Base-by-base conservation (phyloP, 1,140 invertebrate species). In the Gryon sp. region DNA sequence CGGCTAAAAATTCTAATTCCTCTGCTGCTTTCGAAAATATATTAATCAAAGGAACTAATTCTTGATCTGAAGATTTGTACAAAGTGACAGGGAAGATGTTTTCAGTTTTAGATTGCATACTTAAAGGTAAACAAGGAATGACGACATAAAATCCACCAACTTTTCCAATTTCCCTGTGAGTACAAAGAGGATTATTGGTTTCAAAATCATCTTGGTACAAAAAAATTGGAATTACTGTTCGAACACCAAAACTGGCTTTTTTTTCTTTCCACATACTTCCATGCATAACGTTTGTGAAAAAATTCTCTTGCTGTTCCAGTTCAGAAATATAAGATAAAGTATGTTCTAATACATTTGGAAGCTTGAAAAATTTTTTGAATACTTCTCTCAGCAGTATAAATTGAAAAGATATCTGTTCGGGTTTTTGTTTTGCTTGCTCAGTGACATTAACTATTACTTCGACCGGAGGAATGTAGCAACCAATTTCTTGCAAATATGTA, bases 61-160 rank as follows among this genome's bases (percentile, higher is more conserved):
- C 7, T 45, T 48, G n/a, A 43, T 80, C 74, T 14, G 28, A 19
- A 26, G 52, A 14, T 14, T 70, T 76, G 18, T 66, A 76, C 9
- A 79, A 16, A 0, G 43, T 66, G 7, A 77, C 48, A 11, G 68
- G 24, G 43, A 76, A 75, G 12, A 76, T 68, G 36, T 79, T 79
- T 40, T 79, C 76, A 7, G 46, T 12, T 74, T 55, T 73, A 8
- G 57, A 69, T 26, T 26, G 32, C 34, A 76, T 43, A n/a, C 52
- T 36, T 11, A 38, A 38, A 8, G 66, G 72, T 43, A 76, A 65
- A 22, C 66, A 79, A 8, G 32, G 66, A 36, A 73, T 24, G 1
- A 26, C 30, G 4, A 78, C 40, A 12, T 63, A 78, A n/a, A 72
- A 41, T 30, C 34, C 62, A 19, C 55, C 68, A 4, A 66, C 50